These are phyloP conservation scores for Anolis sagrei DNA, from an alignment of 2,113 vertebrate genomes.

Conservation along the genomic window DNA sequence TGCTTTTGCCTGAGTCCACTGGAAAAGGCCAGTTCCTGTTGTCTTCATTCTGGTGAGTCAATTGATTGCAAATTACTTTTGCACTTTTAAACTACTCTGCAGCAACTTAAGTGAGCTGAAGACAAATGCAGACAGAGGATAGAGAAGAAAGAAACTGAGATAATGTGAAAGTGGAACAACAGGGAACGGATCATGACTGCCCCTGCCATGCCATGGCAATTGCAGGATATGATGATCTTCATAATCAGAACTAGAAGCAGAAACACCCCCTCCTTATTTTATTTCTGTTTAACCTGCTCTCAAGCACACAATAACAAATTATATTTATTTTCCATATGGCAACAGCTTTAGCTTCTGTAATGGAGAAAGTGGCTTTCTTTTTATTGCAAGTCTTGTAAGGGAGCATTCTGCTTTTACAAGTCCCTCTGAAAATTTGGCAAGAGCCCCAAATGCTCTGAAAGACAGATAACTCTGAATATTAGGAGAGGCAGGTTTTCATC, in stretches of 20 bases:
- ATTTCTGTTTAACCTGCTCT: conserved; percentile 39
- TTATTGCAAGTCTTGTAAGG: conserved; percentile 67
- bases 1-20: too few species aligned
- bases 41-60: too few species aligned
- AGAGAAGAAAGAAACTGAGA: too few species aligned
- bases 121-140: too few species aligned
- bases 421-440: conserved; percentile 64
- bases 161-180: too few species aligned
- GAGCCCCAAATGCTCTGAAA: conserved; percentile 52
- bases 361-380: conserved; percentile 61
- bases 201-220: too few species aligned
- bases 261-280: conserved; percentile 41
- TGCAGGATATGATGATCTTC: too few species aligned
- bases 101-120: too few species aligned
- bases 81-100: too few species aligned
- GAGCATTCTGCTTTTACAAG: conserved; percentile 39
- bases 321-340: conserved; percentile 59
- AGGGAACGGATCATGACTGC: too few species aligned
- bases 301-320: conserved; percentile 64
- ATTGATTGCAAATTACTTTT: too few species aligned
- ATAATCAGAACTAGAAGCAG: conserved; percentile 32
- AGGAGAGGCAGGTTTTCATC: conserved; percentile 72
- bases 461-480: conserved; percentile 66
- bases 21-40: too few species aligned
- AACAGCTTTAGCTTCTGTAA: conserved; percentile 52